phyloP scores from a whole-genome alignment of 2,797 vertebrate species.

The Enteromius unitaeniatus region DNA sequence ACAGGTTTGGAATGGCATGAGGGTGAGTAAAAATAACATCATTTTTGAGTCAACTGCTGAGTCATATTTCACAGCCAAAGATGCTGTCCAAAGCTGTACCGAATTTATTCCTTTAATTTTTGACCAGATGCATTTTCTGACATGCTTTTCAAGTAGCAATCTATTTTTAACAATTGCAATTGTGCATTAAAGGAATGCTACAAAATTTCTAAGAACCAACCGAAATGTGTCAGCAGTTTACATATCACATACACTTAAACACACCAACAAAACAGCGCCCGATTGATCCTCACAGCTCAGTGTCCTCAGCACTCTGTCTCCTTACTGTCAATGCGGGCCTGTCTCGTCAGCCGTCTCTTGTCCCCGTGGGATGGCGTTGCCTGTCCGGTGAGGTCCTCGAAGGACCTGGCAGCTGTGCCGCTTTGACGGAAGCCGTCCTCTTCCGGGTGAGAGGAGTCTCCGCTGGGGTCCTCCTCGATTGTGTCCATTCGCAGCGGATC shows the following conservation, averaged over 20 bases:
- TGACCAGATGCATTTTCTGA: slow-evolving; percentile 32
- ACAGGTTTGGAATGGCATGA: neutral
- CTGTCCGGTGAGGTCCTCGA: slow-evolving; percentile 92
- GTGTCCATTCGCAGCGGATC: slow-evolving; percentile 90
- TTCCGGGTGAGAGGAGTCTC: slow-evolving; percentile 85
- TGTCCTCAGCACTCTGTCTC: slow-evolving; percentile 90
- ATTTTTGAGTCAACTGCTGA: neutral
- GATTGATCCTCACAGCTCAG: neutral
- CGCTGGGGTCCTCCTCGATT: slow-evolving; percentile 95
- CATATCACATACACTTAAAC: slow-evolving; percentile 5
- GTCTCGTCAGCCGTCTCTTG: slow-evolving; percentile 88
- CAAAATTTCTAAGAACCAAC: neutral
- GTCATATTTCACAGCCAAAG: neutral
- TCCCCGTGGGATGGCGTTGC: slow-evolving; percentile 76
- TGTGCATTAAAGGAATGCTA: slow-evolving; percentile 9
- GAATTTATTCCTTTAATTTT: neutral
- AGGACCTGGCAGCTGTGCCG: slow-evolving; percentile 88
- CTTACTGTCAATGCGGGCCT: slow-evolving; percentile 90
- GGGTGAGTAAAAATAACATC: neutral
- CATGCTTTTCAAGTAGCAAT: slow-evolving; percentile 14
- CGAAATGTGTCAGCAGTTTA: slow-evolving; percentile 26
- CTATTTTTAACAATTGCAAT: slow-evolving; percentile 4
- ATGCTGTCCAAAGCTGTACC: neutral
- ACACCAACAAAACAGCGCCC: neutral
- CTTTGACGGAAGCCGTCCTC: slow-evolving; percentile 88